These are phyloP conservation scores for Eilema depressum DNA, from an alignment of 2,888 invertebrate genomes.

Conservation along the genomic window DNA sequence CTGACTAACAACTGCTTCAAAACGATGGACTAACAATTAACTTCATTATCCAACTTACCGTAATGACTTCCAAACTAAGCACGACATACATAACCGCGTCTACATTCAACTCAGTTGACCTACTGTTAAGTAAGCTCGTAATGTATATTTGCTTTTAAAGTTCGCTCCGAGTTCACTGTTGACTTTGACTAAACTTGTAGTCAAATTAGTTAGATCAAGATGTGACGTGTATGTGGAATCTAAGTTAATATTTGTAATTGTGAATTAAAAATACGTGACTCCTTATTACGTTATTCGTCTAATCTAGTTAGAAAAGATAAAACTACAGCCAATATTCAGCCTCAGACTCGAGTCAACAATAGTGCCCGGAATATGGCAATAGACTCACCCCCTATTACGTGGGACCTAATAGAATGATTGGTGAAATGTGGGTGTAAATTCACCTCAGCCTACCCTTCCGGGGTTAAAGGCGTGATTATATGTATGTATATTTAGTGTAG, in stretches of 20 bases:
- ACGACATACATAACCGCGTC: neutral
- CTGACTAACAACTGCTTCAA: neutral
- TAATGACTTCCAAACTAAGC: neutral
- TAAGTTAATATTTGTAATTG: conserved; percentile 3
- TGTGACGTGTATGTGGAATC: conserved; percentile 12
- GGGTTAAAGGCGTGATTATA: no score
- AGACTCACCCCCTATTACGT: no score
- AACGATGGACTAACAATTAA: neutral
- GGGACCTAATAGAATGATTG: no score
- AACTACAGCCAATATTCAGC: no score
- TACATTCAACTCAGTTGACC: conserved; percentile 30
- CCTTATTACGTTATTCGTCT: neutral
- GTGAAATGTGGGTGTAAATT: no score
- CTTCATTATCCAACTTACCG: neutral
- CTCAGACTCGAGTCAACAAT: no score
- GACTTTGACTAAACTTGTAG: conserved; percentile 41
- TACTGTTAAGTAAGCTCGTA: conserved; percentile 29
- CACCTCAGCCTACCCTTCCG: no score
- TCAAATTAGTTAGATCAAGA: conserved; percentile 26
- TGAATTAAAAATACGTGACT: neutral
- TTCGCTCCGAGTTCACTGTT: conserved; percentile 38
- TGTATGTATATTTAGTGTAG: no score
- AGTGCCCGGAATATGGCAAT: no score
- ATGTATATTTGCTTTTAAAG: conserved; percentile 39
- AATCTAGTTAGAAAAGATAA: no score